Evolutionary conservation across 1,140 invertebrate species (phyloP).

Genomic region (Bombus confusus): DNA sequence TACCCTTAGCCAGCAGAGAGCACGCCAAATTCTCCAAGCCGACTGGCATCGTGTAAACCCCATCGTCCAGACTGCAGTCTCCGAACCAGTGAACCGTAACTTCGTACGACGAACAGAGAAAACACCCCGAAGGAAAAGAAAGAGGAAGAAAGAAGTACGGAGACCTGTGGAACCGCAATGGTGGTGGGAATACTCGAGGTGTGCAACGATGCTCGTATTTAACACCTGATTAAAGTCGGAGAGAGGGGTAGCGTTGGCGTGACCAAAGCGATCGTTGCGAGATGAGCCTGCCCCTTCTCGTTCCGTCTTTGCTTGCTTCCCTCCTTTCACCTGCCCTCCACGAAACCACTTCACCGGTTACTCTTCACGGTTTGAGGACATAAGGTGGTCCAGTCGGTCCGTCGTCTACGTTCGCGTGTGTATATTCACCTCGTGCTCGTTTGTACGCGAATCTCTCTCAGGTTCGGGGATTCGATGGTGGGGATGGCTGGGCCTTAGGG

Average conservation of each 20-base stretch:
- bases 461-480: constrained; percentile 11
- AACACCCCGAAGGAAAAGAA: not conserved
- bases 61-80: not conserved
- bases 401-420: constrained; percentile 17
- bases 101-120: not conserved
- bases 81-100: not conserved
- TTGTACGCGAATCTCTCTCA: not conserved
- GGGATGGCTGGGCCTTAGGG: constrained; percentile 26
- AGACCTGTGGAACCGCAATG: not conserved
- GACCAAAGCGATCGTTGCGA: constrained; percentile 75
- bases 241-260: constrained; percentile 70
- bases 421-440: not conserved
- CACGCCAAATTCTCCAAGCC: not conserved
- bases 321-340: constrained; percentile 59
- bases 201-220: constrained; percentile 78
- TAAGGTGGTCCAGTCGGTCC: constrained; percentile 69
- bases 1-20: not conserved
- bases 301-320: constrained; percentile 52
- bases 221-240: constrained; percentile 79
- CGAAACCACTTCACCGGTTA: constrained; percentile 33
- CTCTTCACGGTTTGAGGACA: constrained; percentile 73
- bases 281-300: constrained; percentile 64
- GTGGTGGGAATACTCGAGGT: constrained; percentile 53
- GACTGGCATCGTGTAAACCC: not conserved
- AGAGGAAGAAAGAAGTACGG: constrained; percentile 8